Evolutionary conservation across 2,113 vertebrate species (phyloP), one percentile per base, ranked within the genome.

Genomic region (Sinosuthora webbiana): DNA sequence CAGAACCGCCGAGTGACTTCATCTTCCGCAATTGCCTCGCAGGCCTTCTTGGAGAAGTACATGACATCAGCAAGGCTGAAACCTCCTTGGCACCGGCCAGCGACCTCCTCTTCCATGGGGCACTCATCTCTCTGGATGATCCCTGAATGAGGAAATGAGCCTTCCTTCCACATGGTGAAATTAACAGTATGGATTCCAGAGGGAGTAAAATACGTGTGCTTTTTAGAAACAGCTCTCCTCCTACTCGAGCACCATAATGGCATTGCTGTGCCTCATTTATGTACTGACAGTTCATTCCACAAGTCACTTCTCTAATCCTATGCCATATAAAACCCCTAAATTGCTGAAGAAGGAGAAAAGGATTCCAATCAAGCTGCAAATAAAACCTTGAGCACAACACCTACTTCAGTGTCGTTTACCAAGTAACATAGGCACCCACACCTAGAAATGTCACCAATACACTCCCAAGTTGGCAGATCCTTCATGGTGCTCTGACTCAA

Each of bases 1-100:
- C 98, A 99, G 97, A 99, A 99, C 33, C 99, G 89, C 76, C 92
- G 98, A 5, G 99, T 99, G 94, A 99, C 99, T 97, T 99, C 97
- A 7, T 99, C 99, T 62, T 99, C 99, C 9, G 98, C 98, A 39
- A 99, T 98, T 82, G 98, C 98, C 97, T 99, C 99, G 60, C 99
- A 69, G 5, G 98, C 99, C 89, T 98, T 99, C 96, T 98, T 98
- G 95, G 95, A 98, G 97, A 99, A 99, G 95, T 98, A 99, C 96
- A 99, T 98, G 70, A 92, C 98, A 14, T 99, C 98, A 39, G 97
- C 98, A 47, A 99, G 97, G 62, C 95, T 92, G 84, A 99, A 99
- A 81, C 97, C 90, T 2, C 98, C 98, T n/a, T 7, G 96, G 42
- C 91, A 95, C 50, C 93, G 93, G 76, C 97, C 98, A 77, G 69